Percentiles rank a stretch among this genome's conserved stretches.
Evolutionary conservation across 2,113 vertebrate species (phyloP).

Genomic region (Polyodon spathula): DNA sequence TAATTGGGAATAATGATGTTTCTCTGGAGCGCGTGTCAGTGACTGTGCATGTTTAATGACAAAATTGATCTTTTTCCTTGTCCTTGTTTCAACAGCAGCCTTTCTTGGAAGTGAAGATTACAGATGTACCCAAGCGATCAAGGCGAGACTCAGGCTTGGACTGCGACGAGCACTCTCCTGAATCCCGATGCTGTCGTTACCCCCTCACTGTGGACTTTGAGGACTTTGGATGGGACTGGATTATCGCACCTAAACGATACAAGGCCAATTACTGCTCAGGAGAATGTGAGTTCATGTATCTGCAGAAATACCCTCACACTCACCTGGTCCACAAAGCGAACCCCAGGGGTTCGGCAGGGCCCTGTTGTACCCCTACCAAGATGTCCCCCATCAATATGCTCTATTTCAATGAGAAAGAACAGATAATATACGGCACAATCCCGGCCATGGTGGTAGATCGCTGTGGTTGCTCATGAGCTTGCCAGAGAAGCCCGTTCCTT

Average conservation of each 20-base stretch:
- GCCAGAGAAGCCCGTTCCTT: neutral
- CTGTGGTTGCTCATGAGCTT: slow-evolving; percentile 87
- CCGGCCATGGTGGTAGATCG: slow-evolving; percentile 97
- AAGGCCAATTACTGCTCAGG: slow-evolving; percentile 98
- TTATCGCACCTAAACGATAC: slow-evolving; percentile 97
- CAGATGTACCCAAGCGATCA: slow-evolving; percentile 74
- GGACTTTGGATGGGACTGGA: slow-evolving; percentile 97
- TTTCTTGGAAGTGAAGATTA: slow-evolving; percentile 93
- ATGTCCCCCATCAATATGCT: slow-evolving; percentile 99
- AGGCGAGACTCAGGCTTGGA: slow-evolving; percentile 86
- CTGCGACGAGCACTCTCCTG: slow-evolving; percentile 86
- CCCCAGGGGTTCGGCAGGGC: slow-evolving; percentile 82
- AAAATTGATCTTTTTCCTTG: slow-evolving; percentile 6
- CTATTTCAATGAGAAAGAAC: slow-evolving; percentile 92
- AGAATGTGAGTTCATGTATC: slow-evolving; percentile 93
- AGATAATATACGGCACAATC: slow-evolving; percentile 98
- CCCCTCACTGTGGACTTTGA: slow-evolving; percentile 96
- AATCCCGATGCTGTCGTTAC: slow-evolving; percentile 90
- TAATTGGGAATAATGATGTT: too few relatives aligned
- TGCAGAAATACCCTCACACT: slow-evolving; percentile 95
- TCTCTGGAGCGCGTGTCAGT: too few relatives aligned
- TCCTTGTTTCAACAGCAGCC: slow-evolving; percentile 68
- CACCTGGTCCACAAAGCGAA: slow-evolving; percentile 94
- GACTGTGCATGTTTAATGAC: slow-evolving; percentile 16
- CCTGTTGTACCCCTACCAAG: slow-evolving; percentile 95